Evolutionary conservation across 1,140 invertebrate species (phyloP).

Genomic region (Heliconius nattereri): DNA sequence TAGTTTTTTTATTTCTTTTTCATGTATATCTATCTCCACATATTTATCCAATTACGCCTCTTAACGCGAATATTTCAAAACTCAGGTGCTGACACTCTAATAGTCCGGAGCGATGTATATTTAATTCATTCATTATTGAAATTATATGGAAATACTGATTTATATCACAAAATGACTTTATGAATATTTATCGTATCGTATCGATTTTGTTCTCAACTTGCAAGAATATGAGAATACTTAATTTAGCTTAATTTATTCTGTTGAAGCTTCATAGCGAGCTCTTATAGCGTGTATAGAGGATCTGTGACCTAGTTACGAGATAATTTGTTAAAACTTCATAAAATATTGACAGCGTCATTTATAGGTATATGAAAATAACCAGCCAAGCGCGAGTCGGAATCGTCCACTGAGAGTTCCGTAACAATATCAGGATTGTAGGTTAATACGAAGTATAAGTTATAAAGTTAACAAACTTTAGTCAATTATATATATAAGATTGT

Average conservation of each 20-base stretch:
- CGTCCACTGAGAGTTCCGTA: too few relatives aligned
- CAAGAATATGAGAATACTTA: conserved; percentile 3
- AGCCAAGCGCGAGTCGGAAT: too few relatives aligned
- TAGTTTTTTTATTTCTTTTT: too few relatives aligned
- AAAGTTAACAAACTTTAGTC: too few relatives aligned
- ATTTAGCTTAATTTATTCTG: conserved; percentile 10
- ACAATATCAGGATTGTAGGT: too few relatives aligned
- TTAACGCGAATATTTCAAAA: neutral
- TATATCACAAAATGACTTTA: conserved; percentile 14
- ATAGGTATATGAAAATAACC: neutral
- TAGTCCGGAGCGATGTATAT: neutral
- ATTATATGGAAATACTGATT: conserved; percentile 9
- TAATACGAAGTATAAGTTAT: too few relatives aligned
- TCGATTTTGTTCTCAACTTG: neutral
- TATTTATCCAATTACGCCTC: neutral
- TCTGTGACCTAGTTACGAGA: neutral
- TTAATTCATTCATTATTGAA: neutral
- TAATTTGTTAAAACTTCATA: conserved; percentile 4
- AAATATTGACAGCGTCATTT: neutral
- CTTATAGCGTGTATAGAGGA: conserved; percentile 2
- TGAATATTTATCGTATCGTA: conserved; percentile 8
- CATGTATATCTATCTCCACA: too few relatives aligned
- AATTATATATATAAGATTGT: too few relatives aligned
- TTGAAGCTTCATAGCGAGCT: neutral
- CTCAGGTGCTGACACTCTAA: neutral